Conservation (phyloP, 2,113 vertebrate genomes). For the Paradisaea rubra region DNA sequence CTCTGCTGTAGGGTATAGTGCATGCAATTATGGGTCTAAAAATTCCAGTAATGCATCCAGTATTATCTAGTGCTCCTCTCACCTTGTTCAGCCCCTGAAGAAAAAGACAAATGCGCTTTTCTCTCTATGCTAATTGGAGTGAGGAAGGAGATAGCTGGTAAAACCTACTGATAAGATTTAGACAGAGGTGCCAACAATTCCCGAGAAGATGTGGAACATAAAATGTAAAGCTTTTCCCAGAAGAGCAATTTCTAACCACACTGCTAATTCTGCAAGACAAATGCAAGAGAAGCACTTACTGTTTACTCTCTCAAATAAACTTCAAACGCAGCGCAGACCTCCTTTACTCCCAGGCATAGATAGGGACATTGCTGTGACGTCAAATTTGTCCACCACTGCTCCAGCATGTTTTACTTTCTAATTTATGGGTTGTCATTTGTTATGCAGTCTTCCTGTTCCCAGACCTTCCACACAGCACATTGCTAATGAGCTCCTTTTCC, state of each 20-base stretch:
- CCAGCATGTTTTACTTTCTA: neutral
- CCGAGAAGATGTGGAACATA: conserved; percentile 20
- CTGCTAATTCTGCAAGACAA: conserved; percentile 31
- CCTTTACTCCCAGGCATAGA: neutral
- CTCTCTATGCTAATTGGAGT: conserved; percentile 2
- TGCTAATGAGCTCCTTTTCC: neutral
- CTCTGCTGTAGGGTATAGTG: neutral
- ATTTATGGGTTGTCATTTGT: neutral
- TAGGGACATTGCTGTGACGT: neutral
- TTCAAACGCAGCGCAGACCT: neutral
- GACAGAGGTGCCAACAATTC: conserved; percentile 19
- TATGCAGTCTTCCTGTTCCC: neutral
- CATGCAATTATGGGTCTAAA: neutral
- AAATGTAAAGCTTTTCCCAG: conserved; percentile 46
- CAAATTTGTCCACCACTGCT: neutral
- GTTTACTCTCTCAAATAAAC: conserved; percentile 6
- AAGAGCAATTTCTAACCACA: conserved; percentile 23
- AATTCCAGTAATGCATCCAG: neutral
- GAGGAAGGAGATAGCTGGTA: conserved; percentile 2
- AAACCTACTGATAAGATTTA: conserved; percentile 40
- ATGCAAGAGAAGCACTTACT: neutral
- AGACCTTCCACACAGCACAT: neutral
- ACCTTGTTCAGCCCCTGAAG: neutral
- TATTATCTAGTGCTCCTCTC: neutral
- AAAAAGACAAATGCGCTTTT: conserved; percentile 11